These are phyloP conservation scores for Battus philenor DNA, from an alignment of 1,140 invertebrate genomes.

Conservation along the genomic window DNA sequence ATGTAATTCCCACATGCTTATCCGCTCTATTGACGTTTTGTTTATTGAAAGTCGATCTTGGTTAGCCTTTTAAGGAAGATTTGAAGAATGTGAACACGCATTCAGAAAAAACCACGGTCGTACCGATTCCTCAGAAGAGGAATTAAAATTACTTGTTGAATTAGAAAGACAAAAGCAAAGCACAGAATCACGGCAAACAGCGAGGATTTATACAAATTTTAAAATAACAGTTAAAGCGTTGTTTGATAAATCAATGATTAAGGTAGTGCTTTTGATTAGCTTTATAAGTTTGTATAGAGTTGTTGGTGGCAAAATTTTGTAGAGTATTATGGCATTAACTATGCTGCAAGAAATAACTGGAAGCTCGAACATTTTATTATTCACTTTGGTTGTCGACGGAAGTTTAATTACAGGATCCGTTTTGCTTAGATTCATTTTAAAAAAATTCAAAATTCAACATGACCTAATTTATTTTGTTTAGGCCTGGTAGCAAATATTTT, in stretches of 20 bases:
- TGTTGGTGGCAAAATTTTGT: conserved; percentile 21
- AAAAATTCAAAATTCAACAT: conserved; percentile 23
- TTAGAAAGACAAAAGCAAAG: conserved; percentile 12
- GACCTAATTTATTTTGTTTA: conserved; percentile 18
- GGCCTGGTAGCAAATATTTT: conserved; percentile 17
- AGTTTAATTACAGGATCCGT: conserved; percentile 15
- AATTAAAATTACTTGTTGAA: conserved; percentile 12
- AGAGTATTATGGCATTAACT: conserved; percentile 22
- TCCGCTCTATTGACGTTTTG: conserved; percentile 18
- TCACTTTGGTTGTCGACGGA: conserved; percentile 20
- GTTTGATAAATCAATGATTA: too few relatives aligned
- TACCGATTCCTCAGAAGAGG: background rate
- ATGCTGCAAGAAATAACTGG: conserved; percentile 21
- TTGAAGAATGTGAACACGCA: conserved; percentile 20
- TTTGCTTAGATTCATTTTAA: conserved; percentile 16
- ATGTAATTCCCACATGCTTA: conserved; percentile 17
- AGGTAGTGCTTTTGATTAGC: conserved; percentile 7
- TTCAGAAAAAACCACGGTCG: conserved; percentile 15
- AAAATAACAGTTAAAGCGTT: too few relatives aligned
- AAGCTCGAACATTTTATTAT: conserved; percentile 18
- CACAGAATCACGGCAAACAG: conserved; percentile 12
- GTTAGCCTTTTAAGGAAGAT: conserved; percentile 24
- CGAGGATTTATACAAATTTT: background rate
- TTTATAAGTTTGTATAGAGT: conserved; percentile 18
- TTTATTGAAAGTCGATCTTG: conserved; percentile 25